These are phyloP conservation scores for Nothobranchius furzeri DNA, from an alignment of 2,113 vertebrate genomes.

Conservation along the genomic window DNA sequence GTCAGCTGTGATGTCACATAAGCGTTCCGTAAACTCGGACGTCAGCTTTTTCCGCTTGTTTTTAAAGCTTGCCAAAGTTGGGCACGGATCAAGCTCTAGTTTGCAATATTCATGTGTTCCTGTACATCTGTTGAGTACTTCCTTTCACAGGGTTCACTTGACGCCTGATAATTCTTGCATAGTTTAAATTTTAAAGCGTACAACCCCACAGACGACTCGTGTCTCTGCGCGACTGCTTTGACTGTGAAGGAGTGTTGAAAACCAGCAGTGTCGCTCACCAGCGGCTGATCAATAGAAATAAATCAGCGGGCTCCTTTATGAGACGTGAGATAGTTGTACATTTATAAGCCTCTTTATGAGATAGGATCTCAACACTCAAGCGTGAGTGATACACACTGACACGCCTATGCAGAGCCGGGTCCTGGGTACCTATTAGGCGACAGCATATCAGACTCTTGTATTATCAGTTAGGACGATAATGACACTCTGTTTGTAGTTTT, in stretches of 20 bases:
- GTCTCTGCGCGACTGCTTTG: conserved; percentile 50
- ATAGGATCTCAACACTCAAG: conserved; percentile 79
- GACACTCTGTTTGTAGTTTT: neutral
- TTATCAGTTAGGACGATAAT: conserved; percentile 32
- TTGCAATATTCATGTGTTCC: conserved; percentile 65
- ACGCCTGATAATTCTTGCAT: conserved; percentile 70
- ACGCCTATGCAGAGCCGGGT: conserved; percentile 34
- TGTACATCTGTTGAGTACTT: conserved; percentile 26
- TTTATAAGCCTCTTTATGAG: conserved; percentile 83
- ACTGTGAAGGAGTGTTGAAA: conserved; percentile 75
- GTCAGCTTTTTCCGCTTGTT: conserved; percentile 67
- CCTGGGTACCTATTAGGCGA: conserved; percentile 49
- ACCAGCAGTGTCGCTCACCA: conserved; percentile 70
- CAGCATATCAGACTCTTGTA: conserved; percentile 33
- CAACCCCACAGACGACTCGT: conserved; percentile 48
- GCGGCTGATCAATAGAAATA: conserved; percentile 81
- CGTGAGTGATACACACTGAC: conserved; percentile 65
- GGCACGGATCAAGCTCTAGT: conserved; percentile 30
- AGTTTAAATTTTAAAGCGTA: conserved; percentile 65
- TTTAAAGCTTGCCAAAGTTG: conserved; percentile 62
- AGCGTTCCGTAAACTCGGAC: conserved; percentile 65
- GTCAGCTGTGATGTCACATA: conserved; percentile 75
- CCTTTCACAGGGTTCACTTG: conserved; percentile 50
- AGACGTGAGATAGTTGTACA: conserved; percentile 79
- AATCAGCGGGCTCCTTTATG: conserved; percentile 78